Evolutionary conservation across 1,140 invertebrate species (phyloP), one percentile per base, ranked within the genome.

Genomic region (Pachyrhynchus sulphureomaculatus): DNA sequence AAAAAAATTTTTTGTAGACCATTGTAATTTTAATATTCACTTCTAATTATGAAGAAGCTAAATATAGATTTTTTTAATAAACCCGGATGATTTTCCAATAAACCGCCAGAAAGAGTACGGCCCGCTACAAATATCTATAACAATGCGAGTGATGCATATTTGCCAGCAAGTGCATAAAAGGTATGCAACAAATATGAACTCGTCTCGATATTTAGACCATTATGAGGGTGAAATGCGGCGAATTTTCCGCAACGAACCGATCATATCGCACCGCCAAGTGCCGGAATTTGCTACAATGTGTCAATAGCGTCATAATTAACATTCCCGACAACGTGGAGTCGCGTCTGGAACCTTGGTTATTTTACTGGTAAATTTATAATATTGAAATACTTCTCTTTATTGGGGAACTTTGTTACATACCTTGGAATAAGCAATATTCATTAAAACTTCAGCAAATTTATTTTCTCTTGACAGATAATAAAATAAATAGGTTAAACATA

Each of bases 251-350:
- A 59, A 36, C 61, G 57, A 68, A 59, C 54, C 65, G 68, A 69
- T 69, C 68, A 66, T 67, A 64, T 64, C 66, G 55, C 65, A 53
- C 62, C 61, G 45, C 55, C 62, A 65, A 66, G 69, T 69, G 69
- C 48, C 65, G 71, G 71, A 72, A 72, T 72, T 70, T 54, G 56
- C 45, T 62, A 65, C 66, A 64, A 67, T 68, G 69, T 72, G 71
- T 72, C 69, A 71, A 62, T 66, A 62, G 57, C 64, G 59, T 72
- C 71, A 71, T 72, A 71, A 72, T 72, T 72, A 72, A 70, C 71
- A 72, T 72, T 72, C 71, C 69, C 52, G 37, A 59, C 60, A 56
- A 56, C 61, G 58, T 56, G 68, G 55, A 60, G 69, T 45, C 44
- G 49, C 59, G 69, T 62, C 65, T 66, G 58, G 57, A 48, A 60